Percentiles rank a stretch among this genome's conserved stretches.
phyloP scores from a whole-genome alignment of 2,113 vertebrate species.

The Eulemur macaco region DNA sequence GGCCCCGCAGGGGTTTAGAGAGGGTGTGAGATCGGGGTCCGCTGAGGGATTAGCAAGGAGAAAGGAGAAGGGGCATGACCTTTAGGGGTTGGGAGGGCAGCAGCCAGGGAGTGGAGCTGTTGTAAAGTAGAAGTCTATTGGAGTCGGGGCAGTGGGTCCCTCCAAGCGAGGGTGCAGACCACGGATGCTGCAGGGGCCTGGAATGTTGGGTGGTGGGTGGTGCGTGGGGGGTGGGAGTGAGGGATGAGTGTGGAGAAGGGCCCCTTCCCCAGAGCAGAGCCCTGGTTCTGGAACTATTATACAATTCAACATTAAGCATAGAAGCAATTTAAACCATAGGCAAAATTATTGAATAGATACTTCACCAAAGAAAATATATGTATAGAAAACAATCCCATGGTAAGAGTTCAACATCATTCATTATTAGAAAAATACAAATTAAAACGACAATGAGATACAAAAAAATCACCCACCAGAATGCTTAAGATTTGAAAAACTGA shows the following conservation, averaged over 20 bases:
- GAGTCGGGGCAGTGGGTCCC: background rate
- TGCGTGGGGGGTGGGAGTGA: fast-evolving
- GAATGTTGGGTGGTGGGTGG: background rate
- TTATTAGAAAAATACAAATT: background rate
- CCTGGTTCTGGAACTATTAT: background rate
- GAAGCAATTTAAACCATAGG: background rate
- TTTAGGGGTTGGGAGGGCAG: background rate
- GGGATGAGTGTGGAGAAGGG: background rate
- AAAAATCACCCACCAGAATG: background rate
- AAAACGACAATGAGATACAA: background rate
- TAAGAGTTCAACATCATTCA: background rate
- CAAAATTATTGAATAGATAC: background rate
- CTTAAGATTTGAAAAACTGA: background rate
- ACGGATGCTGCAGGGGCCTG: background rate
- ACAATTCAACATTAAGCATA: background rate
- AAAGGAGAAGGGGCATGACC: background rate
- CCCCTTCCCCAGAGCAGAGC: background rate
- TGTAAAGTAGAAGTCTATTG: no score
- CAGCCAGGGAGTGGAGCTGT: background rate
- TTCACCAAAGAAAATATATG: background rate
- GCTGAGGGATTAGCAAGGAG: background rate
- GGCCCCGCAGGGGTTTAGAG: background rate
- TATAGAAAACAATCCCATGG: background rate
- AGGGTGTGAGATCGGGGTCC: background rate
- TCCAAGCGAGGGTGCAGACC: background rate